These are phyloP conservation scores for Nematostella vectensis DNA, from an alignment of 92 coral and sea anemone species.

Conservation along the genomic window DNA sequence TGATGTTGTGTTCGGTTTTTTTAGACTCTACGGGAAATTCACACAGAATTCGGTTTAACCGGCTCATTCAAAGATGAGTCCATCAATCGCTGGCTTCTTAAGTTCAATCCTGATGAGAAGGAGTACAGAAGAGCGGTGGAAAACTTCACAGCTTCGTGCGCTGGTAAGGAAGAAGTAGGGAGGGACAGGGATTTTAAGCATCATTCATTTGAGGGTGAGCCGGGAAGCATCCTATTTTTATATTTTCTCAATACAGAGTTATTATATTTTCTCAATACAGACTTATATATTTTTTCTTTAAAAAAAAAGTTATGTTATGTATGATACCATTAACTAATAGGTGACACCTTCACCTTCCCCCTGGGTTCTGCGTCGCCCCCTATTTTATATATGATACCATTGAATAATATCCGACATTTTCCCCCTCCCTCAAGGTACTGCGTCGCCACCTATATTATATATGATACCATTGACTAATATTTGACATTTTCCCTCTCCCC, in stretches of 20 bases:
- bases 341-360: too few relatives aligned
- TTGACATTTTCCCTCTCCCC: background rate
- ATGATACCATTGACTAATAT: background rate
- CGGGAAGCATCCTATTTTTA: too few relatives aligned
- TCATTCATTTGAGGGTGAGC: too few relatives aligned
- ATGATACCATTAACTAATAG: too few relatives aligned
- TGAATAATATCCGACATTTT: background rate
- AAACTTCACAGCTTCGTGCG: constrained; percentile 94
- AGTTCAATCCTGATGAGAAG: constrained; percentile 81
- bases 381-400: too few relatives aligned
- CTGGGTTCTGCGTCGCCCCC: too few relatives aligned
- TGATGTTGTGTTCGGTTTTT: too few relatives aligned
- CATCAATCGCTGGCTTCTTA: constrained; percentile 84
- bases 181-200: too few relatives aligned
- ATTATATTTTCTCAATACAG: too few relatives aligned
- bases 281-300: too few relatives aligned
- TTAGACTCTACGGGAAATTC: constrained; percentile 76
- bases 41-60: constrained; percentile 90
- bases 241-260: too few relatives aligned
- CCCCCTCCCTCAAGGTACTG: constrained; percentile 54
- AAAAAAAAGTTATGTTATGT: too few relatives aligned
- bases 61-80: constrained; percentile 98
- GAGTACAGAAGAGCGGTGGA: constrained; percentile 90
- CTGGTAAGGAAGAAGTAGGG: constrained; percentile 11
- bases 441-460: constrained; percentile 94